Evolutionary conservation across 2,113 vertebrate genomes (phyloP).

Genomic region (Tautogolabrus adspersus): DNA sequence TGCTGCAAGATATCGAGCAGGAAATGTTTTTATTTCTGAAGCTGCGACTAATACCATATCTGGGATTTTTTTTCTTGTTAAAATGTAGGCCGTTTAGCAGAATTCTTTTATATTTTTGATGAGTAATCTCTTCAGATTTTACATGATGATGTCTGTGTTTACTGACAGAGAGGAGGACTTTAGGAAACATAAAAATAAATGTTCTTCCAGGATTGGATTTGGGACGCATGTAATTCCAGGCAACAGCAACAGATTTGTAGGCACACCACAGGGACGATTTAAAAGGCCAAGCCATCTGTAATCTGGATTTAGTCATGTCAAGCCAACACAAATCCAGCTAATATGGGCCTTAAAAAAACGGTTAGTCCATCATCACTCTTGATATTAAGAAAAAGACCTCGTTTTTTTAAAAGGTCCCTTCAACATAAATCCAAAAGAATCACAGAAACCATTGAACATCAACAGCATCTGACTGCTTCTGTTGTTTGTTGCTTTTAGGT

Average conservation of each 20-base stretch:
- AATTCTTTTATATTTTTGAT: too few species aligned
- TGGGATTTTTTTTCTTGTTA: too few species aligned
- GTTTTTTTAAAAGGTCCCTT: slow-evolving; percentile 11
- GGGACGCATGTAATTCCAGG: slow-evolving; percentile 27
- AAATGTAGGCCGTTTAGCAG: too few species aligned
- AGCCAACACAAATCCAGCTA: slow-evolving; percentile 41
- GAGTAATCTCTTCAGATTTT: too few species aligned
- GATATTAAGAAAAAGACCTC: slow-evolving; percentile 22
- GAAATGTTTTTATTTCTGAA: too few species aligned
- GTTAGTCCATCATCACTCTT: slow-evolving; percentile 15
- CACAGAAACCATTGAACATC: neutral
- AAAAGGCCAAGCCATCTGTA: slow-evolving; percentile 48
- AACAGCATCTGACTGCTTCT: slow-evolving; percentile 4
- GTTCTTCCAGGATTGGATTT: slow-evolving; percentile 22
- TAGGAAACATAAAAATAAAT: neutral
- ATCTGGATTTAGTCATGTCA: slow-evolving; percentile 64
- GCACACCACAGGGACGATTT: slow-evolving; percentile 25
- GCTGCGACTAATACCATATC: too few species aligned
- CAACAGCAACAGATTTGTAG: slow-evolving; percentile 30
- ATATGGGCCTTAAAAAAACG: slow-evolving; percentile 44
- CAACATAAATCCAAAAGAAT: neutral
- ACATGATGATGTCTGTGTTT: neutral
- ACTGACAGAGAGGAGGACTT: neutral
- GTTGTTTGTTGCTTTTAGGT: slow-evolving; percentile 19
- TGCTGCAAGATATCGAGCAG: too few species aligned